A percentile compares a stretch with the other conserved stretches of the same genome.
These are phyloP conservation scores for Peromyscus nudipes DNA, from an alignment of 2,797 vertebrate species.

Conservation along the genomic window DNA sequence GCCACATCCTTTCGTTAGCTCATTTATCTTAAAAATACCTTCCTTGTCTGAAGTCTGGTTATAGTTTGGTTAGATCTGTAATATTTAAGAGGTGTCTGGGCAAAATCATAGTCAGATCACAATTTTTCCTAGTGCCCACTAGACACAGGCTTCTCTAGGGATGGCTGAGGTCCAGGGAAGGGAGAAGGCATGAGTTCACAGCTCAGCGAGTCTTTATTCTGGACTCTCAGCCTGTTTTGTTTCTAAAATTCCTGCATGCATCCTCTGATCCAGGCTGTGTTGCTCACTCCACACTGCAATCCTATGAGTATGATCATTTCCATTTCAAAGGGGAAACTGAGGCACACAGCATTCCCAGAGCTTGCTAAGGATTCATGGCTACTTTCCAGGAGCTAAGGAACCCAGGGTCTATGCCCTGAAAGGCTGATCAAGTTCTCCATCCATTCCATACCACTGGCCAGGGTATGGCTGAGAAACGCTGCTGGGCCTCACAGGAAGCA, in stretches of 20 bases:
- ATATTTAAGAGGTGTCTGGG: neutral
- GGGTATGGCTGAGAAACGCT: rapidly evolving
- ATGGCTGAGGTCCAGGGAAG: neutral
- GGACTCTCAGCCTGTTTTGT: neutral
- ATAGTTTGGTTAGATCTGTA: neutral
- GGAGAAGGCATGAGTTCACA: neutral
- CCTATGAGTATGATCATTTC: neutral
- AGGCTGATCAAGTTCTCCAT: neutral
- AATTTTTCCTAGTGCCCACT: neutral
- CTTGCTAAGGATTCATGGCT: neutral
- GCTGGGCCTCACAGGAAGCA: rapidly evolving
- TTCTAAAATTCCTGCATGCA: neutral
- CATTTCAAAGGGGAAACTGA: neutral
- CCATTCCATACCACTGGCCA: neutral
- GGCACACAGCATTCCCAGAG: neutral
- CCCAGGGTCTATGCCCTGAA: neutral
- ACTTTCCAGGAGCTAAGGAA: neutral
- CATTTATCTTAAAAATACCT: conserved; percentile 32
- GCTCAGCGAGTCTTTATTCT: neutral
- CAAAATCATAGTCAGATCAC: neutral
- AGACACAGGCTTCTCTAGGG: neutral
- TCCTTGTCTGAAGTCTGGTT: conserved; percentile 1
- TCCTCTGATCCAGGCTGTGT: neutral
- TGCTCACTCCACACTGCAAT: neutral
- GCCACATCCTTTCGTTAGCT: neutral